phyloP scores from a whole-genome alignment of 1,140 invertebrate genomes.

The Drosophila subpulchrella region DNA sequence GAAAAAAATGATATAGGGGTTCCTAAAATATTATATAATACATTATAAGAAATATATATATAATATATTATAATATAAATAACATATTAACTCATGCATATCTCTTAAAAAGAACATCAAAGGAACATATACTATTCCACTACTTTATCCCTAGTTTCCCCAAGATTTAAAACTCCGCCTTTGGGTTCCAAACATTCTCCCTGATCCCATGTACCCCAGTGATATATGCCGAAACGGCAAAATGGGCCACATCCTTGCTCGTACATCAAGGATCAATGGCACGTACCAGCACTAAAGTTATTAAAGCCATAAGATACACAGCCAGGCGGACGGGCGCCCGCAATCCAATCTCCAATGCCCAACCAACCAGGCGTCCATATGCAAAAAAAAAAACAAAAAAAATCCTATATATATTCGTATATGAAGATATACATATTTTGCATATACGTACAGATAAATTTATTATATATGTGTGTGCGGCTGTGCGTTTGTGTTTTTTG shows the following conservation, averaged over 20 bases:
- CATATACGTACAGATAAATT: conserved; percentile 17
- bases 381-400: conserved; percentile 47
- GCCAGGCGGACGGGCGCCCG: conserved; percentile 57
- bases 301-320: conserved; percentile 78
- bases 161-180: neutral
- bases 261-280: conserved; percentile 78
- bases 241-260: conserved; percentile 38
- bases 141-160: too few species aligned
- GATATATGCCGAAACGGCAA: neutral
- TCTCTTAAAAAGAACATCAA: too few species aligned
- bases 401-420: conserved; percentile 11
- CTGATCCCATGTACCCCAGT: conserved; percentile 8
- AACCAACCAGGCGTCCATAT: conserved; percentile 69
- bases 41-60: too few species aligned
- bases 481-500: conserved; percentile 8
- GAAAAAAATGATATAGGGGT: too few species aligned
- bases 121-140: too few species aligned
- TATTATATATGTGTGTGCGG: conserved; percentile 10
- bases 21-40: too few species aligned
- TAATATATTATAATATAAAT: too few species aligned
- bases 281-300: conserved; percentile 79
- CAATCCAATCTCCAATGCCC: conserved; percentile 59
- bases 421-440: conserved; percentile 13
- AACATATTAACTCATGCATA: too few species aligned
- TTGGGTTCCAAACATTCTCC: neutral